Evolutionary conservation across 2,888 invertebrate genomes (phyloP).

Genomic region (Maniola hyperantus): DNA sequence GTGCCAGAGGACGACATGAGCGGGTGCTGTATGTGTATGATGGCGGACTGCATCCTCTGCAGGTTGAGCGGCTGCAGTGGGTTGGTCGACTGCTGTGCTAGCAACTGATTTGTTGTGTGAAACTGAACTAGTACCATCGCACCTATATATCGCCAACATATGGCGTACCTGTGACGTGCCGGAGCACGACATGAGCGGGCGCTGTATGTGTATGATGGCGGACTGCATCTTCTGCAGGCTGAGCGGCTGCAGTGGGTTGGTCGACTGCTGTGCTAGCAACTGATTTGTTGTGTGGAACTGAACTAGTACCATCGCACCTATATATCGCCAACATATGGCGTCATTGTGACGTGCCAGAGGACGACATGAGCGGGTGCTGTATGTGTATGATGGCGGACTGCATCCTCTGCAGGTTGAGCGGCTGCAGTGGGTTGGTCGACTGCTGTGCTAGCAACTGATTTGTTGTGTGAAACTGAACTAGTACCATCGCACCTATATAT

Average conservation of each 20-base stretch:
- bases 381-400: constrained; percentile 80
- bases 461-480: too few species aligned
- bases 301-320: too few species aligned
- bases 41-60: constrained; percentile 78
- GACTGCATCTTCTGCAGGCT: constrained; percentile 80
- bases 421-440: constrained; percentile 69
- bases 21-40: constrained; percentile 79
- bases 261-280: constrained; percentile 61
- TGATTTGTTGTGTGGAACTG: too few species aligned
- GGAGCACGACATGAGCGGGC: constrained; percentile 73
- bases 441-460: too few species aligned
- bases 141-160: too few species aligned
- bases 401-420: constrained; percentile 78
- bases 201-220: constrained; percentile 79
- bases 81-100: constrained; percentile 77
- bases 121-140: too few species aligned
- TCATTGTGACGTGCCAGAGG: constrained; percentile 70
- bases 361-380: constrained; percentile 77
- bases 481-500: too few species aligned
- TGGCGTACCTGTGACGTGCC: constrained; percentile 67
- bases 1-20: constrained; percentile 72
- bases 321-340: too few species aligned
- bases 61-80: constrained; percentile 78
- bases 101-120: constrained; percentile 61
- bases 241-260: constrained; percentile 78